Conservation (phyloP, 2,888 invertebrate species). For the Euplexia lucipara region DNA sequence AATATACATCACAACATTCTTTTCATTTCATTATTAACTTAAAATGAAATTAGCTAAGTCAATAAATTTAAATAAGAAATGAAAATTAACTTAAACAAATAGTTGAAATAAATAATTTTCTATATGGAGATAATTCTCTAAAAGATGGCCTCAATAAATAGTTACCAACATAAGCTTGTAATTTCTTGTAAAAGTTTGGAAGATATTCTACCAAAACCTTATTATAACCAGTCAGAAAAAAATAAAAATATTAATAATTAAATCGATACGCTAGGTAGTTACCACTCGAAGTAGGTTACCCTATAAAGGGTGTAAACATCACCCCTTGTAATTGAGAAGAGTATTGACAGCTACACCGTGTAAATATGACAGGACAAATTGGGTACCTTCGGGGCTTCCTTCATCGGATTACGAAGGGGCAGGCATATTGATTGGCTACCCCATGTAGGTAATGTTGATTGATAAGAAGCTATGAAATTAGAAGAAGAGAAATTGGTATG, state of each 20-base stretch:
- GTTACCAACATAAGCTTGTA: too few species aligned
- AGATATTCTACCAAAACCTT: too few species aligned
- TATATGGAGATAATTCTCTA: too few species aligned
- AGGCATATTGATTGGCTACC: conserved; percentile 42
- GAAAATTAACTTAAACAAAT: too few species aligned
- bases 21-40: too few species aligned
- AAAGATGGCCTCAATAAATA: too few species aligned
- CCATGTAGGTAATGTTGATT: conserved; percentile 28
- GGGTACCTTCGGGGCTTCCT: conserved; percentile 52
- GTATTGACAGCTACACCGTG: conserved; percentile 51
- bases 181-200: too few species aligned
- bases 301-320: conserved; percentile 11
- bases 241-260: not conserved
- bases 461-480: not conserved
- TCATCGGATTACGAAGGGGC: conserved; percentile 55
- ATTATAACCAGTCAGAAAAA: too few species aligned
- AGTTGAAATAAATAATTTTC: too few species aligned
- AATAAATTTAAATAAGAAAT: too few species aligned
- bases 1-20: too few species aligned
- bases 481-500: not conserved
- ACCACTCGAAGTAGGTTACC: conserved; percentile 26
- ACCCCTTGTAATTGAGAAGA: conserved; percentile 44
- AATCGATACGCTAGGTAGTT: not conserved
- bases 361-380: conserved; percentile 64
- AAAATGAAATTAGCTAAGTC: too few species aligned